Percentiles rank a stretch among this genome's conserved stretches.
Conservation (phyloP, 2,888 invertebrate species). For the Drosophila acutilabella region DNA sequence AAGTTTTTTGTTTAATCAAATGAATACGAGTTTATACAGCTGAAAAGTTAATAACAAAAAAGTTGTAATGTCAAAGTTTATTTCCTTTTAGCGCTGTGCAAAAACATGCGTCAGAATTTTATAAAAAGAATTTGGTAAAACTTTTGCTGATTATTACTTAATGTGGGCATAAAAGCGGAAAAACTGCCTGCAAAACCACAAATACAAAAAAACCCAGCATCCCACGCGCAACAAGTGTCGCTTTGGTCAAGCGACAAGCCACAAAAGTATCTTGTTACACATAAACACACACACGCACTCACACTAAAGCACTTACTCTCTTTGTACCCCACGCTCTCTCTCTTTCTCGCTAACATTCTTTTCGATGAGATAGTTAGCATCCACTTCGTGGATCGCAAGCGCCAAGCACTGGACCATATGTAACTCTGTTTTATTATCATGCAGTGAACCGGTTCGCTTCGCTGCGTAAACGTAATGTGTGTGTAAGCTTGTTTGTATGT, state of each 20-base stretch:
- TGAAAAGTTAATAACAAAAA: background rate
- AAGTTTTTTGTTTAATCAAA: background rate
- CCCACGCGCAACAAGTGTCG: conserved; percentile 71
- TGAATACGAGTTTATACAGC: background rate
- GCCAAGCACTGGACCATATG: background rate
- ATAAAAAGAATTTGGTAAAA: conserved; percentile 15
- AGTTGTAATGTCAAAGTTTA: background rate
- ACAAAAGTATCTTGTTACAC: conserved; percentile 57
- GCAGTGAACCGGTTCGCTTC: conserved; percentile 65
- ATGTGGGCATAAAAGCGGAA: conserved; percentile 16
- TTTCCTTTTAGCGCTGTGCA: background rate
- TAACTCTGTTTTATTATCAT: conserved; percentile 54
- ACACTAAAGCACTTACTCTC: background rate
- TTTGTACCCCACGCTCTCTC: background rate
- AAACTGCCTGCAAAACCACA: conserved; percentile 23
- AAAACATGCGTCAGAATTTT: conserved; percentile 6
- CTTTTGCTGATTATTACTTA: conserved; percentile 19
- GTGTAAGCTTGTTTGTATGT: conserved; percentile 1
- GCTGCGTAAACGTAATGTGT: conserved; percentile 69
- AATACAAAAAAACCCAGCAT: conserved; percentile 14
- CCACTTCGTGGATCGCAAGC: conserved; percentile 20
- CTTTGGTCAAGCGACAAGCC: conserved; percentile 53
- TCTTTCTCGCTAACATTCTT: background rate
- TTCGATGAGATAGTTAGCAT: conserved; percentile 18
- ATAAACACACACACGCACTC: background rate